Evolutionary conservation across 2,113 vertebrate genomes (phyloP).

Genomic region (Arenaria interpres): DNA sequence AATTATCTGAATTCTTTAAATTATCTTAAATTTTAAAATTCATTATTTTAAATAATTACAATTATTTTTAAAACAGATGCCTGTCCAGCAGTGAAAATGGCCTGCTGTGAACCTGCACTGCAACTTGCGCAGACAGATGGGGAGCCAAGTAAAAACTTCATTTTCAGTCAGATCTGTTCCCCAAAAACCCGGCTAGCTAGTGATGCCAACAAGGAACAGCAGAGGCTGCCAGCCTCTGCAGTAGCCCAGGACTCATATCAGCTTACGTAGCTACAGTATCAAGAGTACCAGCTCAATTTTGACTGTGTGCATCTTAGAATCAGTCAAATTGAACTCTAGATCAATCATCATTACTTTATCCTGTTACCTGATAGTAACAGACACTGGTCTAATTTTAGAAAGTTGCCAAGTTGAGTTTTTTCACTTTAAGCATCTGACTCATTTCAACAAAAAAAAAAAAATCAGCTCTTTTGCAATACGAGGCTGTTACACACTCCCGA

Average conservation of each 20-base stretch:
- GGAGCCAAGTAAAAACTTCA: not conserved
- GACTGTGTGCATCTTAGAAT: not conserved
- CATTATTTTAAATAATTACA: too few relatives aligned
- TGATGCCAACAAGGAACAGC: not conserved
- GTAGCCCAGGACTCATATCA: not conserved
- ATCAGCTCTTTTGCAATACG: not conserved
- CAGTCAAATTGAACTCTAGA: not conserved
- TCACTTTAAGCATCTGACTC: not conserved
- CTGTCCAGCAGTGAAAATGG: not conserved
- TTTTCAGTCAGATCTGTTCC: not conserved
- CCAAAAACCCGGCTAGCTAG: not conserved
- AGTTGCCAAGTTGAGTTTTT: not conserved
- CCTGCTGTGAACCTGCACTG: not conserved
- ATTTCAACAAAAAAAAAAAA: not conserved
- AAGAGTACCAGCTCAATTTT: not conserved
- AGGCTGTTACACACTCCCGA: not conserved
- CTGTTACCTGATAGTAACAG: not conserved
- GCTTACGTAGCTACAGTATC: not conserved
- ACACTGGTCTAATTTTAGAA: not conserved
- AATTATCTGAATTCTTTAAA: too few relatives aligned
- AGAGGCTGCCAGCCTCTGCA: not conserved
- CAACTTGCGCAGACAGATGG: not conserved
- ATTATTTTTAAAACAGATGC: not conserved
- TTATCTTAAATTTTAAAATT: too few relatives aligned
- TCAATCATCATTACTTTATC: not conserved